A percentile compares a stretch with the other conserved stretches of the same genome.
phyloP scores from a whole-genome alignment of 1,140 invertebrate genomes.

The Ridgeia piscesae region DNA sequence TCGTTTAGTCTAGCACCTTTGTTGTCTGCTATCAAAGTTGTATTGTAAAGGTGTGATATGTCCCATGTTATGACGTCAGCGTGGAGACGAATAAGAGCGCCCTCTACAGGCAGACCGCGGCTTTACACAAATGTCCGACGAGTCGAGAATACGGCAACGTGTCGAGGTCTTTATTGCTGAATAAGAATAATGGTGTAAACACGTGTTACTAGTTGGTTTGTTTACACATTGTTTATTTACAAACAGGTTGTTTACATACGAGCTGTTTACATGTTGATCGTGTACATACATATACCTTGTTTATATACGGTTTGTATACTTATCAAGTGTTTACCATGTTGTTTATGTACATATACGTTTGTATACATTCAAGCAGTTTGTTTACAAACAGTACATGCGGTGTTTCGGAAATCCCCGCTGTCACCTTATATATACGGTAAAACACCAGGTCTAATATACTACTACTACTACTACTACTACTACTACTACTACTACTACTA shows the following conservation, averaged over 20 bases:
- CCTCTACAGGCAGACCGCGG: not conserved
- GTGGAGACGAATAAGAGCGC: not conserved
- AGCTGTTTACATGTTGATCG: not conserved
- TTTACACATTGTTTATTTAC: not conserved
- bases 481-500: too few relatives aligned
- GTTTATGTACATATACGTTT: not conserved
- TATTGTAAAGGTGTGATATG: too few relatives aligned
- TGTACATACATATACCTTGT: not conserved
- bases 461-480: too few relatives aligned
- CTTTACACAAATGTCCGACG: not conserved
- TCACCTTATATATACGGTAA: too few relatives aligned
- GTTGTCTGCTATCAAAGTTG: too few relatives aligned
- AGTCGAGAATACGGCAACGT: not conserved
- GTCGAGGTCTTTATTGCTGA: too few relatives aligned
- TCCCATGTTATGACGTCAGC: not conserved
- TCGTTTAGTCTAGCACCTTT: too few relatives aligned
- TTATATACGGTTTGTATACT: not conserved
- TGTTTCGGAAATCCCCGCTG: too few relatives aligned
- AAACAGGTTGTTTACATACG: not conserved
- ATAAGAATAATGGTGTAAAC: not conserved
- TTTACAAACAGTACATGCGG: not conserved
- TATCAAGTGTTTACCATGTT: not conserved
- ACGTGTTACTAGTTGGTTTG: not conserved
- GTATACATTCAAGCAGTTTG: not conserved
- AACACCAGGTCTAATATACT: too few relatives aligned